Evolutionary conservation across 2,888 invertebrate species (phyloP), one percentile per base, ranked within the genome.

Genomic region (Parnassius glacialis): DNA sequence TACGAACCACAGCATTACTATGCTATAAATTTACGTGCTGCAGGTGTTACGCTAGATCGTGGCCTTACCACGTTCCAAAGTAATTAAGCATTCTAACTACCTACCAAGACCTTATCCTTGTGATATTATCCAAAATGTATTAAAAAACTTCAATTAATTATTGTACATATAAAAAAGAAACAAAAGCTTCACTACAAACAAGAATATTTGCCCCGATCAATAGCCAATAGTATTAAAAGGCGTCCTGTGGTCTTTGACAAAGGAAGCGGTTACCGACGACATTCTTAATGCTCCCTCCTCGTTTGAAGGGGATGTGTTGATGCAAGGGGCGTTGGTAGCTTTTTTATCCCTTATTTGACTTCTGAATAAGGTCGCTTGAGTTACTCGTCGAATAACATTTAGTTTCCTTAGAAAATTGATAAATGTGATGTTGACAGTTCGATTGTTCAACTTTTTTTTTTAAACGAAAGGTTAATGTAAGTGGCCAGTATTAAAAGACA

Each of bases 221-320:
- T 62, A 54, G 62, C 50, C 62, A 57, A 52, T 52, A 57, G 54
- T 45, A 48, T 50, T 53, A 53, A 57, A 57, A 50, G 52, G 48
- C 57, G 16, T 56, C 61, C 51, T 53, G 62, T 53, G 62, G 62
- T 62, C 52, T 59, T 54, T 20, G 52, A 53, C 62, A 57, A 44
- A 53, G 57, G 62, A 57, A 62, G 62, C 57, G 57, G 57, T 57
- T 52, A 43, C 52, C 52, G 52, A 44, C 52, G 50, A 50, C 58
- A 45, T 59, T 13, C 48, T 16, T 11, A 16, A 51, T 12, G 57
- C 50, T 50, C 57, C 48, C 48, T 13, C 54, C 59, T 50, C 53
- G 47, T 42, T 59, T 20, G 16, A 59, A 54, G 54, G 59, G 53
- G 48, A 59, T 53, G 54, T 53, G 54, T 59, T 59, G 54, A 59